A percentile compares a stretch with the other conserved stretches of the same genome.
Evolutionary conservation across 2,888 invertebrate species (phyloP).

Genomic region (Microctonus aethiopoides): DNA sequence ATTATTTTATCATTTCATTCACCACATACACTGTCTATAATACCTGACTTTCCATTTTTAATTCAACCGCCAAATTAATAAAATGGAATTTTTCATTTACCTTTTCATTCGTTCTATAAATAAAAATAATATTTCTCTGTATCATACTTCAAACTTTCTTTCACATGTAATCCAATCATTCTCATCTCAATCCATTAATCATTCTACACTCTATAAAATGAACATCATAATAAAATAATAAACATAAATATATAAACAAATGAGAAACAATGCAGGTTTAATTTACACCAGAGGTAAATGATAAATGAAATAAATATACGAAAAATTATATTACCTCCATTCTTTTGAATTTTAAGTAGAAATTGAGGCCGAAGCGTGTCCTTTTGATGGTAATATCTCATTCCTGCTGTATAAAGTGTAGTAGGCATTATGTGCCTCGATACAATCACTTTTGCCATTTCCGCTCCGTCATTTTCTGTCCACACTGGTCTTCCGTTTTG

Average conservation of each 20-base stretch:
- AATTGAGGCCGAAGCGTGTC: constrained; percentile 81
- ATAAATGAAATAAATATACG: neutral
- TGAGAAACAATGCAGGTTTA: too few relatives aligned
- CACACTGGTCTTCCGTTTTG: constrained; percentile 70
- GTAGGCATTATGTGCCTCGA: constrained; percentile 82
- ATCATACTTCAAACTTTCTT: neutral
- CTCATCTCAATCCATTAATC: too few relatives aligned
- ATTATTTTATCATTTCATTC: neutral
- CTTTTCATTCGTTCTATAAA: neutral
- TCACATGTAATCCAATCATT: neutral
- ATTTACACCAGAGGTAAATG: too few relatives aligned
- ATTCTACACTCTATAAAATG: too few relatives aligned
- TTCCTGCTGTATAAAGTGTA: constrained; percentile 85
- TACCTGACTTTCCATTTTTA: neutral
- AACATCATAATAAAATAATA: too few relatives aligned
- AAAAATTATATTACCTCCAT: constrained; percentile 70
- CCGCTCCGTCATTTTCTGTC: constrained; percentile 60
- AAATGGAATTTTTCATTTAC: neutral
- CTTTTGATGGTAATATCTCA: constrained; percentile 87
- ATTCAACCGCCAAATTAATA: neutral
- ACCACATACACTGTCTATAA: neutral
- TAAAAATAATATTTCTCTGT: neutral
- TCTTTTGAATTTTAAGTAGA: constrained; percentile 84
- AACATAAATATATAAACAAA: too few relatives aligned
- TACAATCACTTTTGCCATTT: constrained; percentile 77